phyloP scores from a whole-genome alignment of 64 coral and sea anemone species.

The Porites australiensis region DNA sequence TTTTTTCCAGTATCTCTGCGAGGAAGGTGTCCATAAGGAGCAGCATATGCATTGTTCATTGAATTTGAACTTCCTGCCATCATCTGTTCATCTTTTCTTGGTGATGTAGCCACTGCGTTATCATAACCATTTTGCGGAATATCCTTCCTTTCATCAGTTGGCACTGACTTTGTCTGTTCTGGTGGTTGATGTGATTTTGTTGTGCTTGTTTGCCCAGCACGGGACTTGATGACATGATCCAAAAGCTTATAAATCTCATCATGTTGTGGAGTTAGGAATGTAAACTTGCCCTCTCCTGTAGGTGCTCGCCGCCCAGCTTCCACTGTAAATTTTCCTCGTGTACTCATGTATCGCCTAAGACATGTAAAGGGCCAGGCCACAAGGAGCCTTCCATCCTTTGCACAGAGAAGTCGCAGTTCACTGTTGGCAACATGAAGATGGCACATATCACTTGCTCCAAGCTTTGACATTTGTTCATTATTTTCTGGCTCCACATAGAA shows the following conservation, averaged over 20 bases:
- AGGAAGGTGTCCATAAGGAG: constrained; percentile 84
- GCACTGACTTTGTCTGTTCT: constrained; percentile 22
- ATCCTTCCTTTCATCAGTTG: neutral
- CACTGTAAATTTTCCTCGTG: constrained; percentile 83
- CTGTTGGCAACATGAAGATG: constrained; percentile 84
- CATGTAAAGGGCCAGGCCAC: constrained; percentile 97
- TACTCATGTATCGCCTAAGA: constrained; percentile 92
- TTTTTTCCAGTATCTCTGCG: neutral
- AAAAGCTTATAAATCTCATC: constrained; percentile 94
- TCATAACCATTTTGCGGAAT: constrained; percentile 63
- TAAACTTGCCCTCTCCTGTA: constrained; percentile 91
- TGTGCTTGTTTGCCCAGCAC: constrained; percentile 51
- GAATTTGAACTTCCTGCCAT: constrained; percentile 30
- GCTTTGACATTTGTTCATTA: constrained; percentile 55
- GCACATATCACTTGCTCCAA: constrained; percentile 78
- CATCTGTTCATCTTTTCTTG: neutral
- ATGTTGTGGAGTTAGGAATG: constrained; percentile 83
- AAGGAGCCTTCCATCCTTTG: constrained; percentile 81
- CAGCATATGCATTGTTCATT: constrained; percentile 69
- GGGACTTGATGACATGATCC: constrained; percentile 88
- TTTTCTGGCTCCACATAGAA: constrained; percentile 89
- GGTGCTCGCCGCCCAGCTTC: constrained; percentile 96
- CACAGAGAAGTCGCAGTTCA: constrained; percentile 87
- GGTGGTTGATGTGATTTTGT: constrained; percentile 7
- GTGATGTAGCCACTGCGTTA: constrained; percentile 20